phyloP scores from a whole-genome alignment of 2,113 vertebrate species.

The Danionella cerebrum region DNA sequence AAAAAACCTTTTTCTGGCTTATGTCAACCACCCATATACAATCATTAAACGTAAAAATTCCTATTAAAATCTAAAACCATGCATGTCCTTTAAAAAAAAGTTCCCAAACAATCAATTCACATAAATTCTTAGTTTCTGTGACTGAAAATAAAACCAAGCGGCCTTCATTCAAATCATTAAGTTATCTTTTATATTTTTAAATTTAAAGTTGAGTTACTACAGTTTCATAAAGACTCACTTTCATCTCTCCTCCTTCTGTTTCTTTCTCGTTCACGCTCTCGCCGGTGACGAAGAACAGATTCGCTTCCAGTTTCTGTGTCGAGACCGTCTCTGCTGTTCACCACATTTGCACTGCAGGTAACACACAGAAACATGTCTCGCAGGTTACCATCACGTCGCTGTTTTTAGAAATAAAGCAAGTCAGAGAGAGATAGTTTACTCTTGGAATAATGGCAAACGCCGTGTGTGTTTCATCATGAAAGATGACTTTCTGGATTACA shows the following conservation, averaged over 20 bases:
- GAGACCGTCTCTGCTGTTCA: slow-evolving; percentile 30
- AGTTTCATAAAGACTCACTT: background rate
- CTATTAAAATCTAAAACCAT: too few species aligned
- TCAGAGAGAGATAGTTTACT: background rate
- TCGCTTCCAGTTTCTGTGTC: slow-evolving; percentile 28
- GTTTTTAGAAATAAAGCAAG: background rate
- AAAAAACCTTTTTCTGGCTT: too few species aligned
- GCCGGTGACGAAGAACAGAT: slow-evolving; percentile 20
- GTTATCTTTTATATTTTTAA: too few species aligned
- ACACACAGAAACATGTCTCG: background rate
- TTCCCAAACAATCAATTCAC: too few species aligned
- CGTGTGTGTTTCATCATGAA: background rate
- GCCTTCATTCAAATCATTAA: too few species aligned
- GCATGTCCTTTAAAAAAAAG: too few species aligned
- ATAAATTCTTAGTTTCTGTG: too few species aligned
- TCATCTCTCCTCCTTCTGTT: slow-evolving; percentile 29
- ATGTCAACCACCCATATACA: too few species aligned
- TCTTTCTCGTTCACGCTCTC: slow-evolving; percentile 26
- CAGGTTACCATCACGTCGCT: too few species aligned
- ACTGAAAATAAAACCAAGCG: too few species aligned
- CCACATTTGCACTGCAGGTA: slow-evolving; percentile 19
- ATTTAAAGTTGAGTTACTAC: too few species aligned
- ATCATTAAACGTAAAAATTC: too few species aligned
- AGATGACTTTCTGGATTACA: background rate
- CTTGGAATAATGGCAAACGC: background rate